Percentiles rank a stretch among this genome's conserved stretches.
Evolutionary conservation across 2,113 vertebrate species (phyloP).

Genomic region (Rhipidura dahli): DNA sequence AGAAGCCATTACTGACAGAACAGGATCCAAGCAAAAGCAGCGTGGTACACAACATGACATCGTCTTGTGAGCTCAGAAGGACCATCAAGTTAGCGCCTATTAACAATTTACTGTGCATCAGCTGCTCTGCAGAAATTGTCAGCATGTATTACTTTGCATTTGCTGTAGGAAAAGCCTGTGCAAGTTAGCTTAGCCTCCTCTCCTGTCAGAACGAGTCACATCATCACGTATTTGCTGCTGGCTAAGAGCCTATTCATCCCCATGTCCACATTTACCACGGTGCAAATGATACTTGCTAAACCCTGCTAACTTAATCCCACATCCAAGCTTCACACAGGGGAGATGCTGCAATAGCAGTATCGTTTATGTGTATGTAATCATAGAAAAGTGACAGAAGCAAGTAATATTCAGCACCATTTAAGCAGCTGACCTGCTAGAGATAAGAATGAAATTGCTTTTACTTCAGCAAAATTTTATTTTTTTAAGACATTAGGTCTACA

Average conservation of each 20-base stretch:
- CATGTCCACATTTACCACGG: not conserved
- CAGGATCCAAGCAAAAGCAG: not conserved
- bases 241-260: not conserved
- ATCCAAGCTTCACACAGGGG: not conserved
- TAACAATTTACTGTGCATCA: not conserved
- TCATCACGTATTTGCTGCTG: not conserved
- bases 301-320: not conserved
- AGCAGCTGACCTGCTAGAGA: not conserved
- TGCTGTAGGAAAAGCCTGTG: not conserved
- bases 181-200: not conserved
- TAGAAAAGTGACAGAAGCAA: not conserved
- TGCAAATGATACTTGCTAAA: not conserved
- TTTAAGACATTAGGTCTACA: not conserved
- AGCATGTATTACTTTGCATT: not conserved
- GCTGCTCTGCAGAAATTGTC: not conserved
- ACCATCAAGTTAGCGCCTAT: not conserved
- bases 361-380: not conserved
- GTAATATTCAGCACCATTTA: not conserved
- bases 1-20: not conserved
- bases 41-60: not conserved
- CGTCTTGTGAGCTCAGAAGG: not conserved
- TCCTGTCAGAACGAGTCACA: not conserved
- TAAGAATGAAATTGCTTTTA: not conserved
- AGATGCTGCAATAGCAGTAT: not conserved
- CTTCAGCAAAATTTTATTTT: not conserved